Base-by-base conservation (phyloP, 92 coral and sea anemone species). In the Umimayanthus chanpuru region DNA sequence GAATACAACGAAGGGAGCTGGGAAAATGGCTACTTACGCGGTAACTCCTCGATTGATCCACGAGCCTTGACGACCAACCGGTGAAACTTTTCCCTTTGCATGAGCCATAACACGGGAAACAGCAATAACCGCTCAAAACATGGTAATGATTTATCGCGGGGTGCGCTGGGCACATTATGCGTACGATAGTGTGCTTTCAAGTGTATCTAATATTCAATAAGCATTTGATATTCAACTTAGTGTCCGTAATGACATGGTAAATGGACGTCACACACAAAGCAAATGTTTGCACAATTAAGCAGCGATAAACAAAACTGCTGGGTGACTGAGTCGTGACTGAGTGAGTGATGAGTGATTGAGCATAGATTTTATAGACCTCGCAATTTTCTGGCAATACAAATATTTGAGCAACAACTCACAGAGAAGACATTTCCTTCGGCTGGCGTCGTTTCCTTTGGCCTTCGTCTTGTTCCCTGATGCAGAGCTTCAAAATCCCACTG, bases 171-270 rank as follows among this genome's bases (percentile, higher is more conserved):
- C 20, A 16, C 40, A 68, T 83, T 23, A 28, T 20, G n/a, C 28
- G 86, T 6, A 61, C 28, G 65, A 43, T n/a, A 5, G 68, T 83
- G 87, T 9, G 87, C 77, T 83, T 28, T 71, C 67, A 70, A 40
- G 78, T 71, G 87, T 83, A 47, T 68, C 87, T 83, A 83, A 83
- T 40, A 83, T 83, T 47, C 87, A 50, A 44, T 83, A 83, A 83
- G 41, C 77, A 18, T 28, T 47, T 41, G 86, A 18, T 41, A 71
- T 67, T 67, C 86, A 80, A 55, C 85, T 68, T 36, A 80, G 18
- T 30, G 49, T 32, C 61, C 20, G 38, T 23, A 82, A 66, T 20
- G 38, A 82, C 41, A 67, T n/a, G 18, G 47, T 8, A 75, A 75
- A 83, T 74, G 18, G 41, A 78, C 82, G 87, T 83, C 87, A 70